Conservation (phyloP, 2,888 invertebrate species). For the Hydropsyche betteni region DNA sequence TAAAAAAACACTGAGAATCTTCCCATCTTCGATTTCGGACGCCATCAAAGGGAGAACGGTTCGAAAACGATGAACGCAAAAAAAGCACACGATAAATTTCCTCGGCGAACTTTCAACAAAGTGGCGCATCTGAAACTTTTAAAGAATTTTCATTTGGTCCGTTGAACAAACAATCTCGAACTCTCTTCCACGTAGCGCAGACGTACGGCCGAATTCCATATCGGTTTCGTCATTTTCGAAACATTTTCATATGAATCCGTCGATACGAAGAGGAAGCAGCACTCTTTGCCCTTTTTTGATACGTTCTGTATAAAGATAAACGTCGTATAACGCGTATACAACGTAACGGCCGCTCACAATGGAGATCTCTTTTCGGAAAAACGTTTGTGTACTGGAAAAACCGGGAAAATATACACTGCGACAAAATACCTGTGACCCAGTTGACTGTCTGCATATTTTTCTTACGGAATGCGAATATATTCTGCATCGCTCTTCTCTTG, state of each 20-base stretch:
- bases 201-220: too few relatives aligned
- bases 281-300: too few relatives aligned
- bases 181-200: slow-evolving; percentile 6
- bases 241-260: too few relatives aligned
- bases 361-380: background rate
- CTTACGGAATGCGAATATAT: slow-evolving; percentile 3
- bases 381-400: background rate
- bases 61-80: slow-evolving; percentile 1
- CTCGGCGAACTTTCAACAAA: slow-evolving; percentile 12
- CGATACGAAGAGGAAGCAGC: too few relatives aligned
- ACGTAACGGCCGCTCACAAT: background rate
- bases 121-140: slow-evolving; percentile 26
- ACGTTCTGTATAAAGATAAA: too few relatives aligned
- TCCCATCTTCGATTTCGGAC: background rate
- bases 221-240: too few relatives aligned
- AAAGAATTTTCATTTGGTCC: slow-evolving; percentile 25
- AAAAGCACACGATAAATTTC: slow-evolving; percentile 15
- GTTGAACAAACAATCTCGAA: slow-evolving; percentile 29
- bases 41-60: background rate
- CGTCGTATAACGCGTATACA: too few relatives aligned
- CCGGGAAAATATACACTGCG: slow-evolving; percentile 2
- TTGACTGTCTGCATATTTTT: slow-evolving; percentile 12
- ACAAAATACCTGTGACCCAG: slow-evolving; percentile 23
- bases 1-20: background rate
- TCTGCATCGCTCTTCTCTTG: background rate